These are phyloP conservation scores for Stratiomys singularior DNA, from an alignment of 2,888 invertebrate species.

Conservation along the genomic window DNA sequence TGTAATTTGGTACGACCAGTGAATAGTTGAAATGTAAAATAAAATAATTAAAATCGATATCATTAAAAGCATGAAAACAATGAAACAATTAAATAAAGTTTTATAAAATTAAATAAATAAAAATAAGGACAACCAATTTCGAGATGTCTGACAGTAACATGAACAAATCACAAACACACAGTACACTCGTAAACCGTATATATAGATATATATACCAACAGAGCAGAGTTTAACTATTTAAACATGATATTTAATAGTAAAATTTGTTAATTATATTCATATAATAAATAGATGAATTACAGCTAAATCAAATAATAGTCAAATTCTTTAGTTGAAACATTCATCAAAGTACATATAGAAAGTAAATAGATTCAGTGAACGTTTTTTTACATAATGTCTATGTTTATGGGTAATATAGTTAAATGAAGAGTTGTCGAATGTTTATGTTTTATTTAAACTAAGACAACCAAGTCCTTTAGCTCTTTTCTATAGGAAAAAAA, in stretches of 20 bases:
- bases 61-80: slow-evolving; percentile 29
- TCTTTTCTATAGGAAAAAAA: not conserved
- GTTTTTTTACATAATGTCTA: slow-evolving; percentile 18
- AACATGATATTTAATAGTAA: slow-evolving; percentile 40
- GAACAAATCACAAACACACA: slow-evolving; percentile 35
- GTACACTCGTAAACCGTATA: slow-evolving; percentile 19
- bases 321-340: slow-evolving; percentile 39
- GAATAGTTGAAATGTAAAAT: slow-evolving; percentile 1
- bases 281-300: slow-evolving; percentile 33
- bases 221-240: slow-evolving; percentile 45
- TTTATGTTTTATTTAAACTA: slow-evolving; percentile 42
- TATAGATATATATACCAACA: slow-evolving; percentile 34
- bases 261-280: slow-evolving; percentile 40
- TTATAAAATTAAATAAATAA: not conserved
- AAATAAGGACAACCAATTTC: not conserved
- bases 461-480: slow-evolving; percentile 2
- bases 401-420: not conserved
- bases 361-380: slow-evolving; percentile 15
- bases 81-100: not conserved
- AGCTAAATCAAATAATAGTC: slow-evolving; percentile 40
- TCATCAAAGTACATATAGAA: slow-evolving; percentile 14
- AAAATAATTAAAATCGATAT: slow-evolving; percentile 12
- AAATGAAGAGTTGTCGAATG: slow-evolving; percentile 22
- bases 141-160: not conserved
- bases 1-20: too few species aligned